Evolutionary conservation across 2,888 invertebrate species (phyloP).

Genomic region (Platypus cylindrus): DNA sequence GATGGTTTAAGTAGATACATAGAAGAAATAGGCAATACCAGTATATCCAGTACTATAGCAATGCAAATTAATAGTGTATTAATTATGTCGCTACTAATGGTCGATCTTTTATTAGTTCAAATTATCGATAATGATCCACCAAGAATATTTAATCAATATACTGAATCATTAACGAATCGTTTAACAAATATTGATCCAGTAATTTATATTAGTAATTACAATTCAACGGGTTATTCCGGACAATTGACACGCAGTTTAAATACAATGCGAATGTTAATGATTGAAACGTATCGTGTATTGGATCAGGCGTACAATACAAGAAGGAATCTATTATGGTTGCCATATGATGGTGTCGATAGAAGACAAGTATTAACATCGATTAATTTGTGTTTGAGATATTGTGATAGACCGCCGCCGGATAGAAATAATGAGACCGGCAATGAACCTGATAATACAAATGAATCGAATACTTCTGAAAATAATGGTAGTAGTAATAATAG

Average conservation of each 20-base stretch:
- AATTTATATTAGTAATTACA: constrained; percentile 28
- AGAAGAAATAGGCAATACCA: constrained; percentile 28
- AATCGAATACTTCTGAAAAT: no score
- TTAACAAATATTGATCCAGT: constrained; percentile 31
- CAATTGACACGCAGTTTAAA: constrained; percentile 29
- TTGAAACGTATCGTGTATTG: constrained; percentile 26
- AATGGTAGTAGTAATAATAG: neutral
- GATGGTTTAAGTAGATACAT: constrained; percentile 38
- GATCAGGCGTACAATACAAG: constrained; percentile 28
- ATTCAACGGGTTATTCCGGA: constrained; percentile 20
- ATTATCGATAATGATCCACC: constrained; percentile 36
- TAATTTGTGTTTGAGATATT: constrained; percentile 20
- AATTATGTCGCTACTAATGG: constrained; percentile 37
- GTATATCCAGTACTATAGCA: constrained; percentile 20
- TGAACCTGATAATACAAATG: neutral
- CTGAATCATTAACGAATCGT: constrained; percentile 27
- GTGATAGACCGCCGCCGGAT: constrained; percentile 14
- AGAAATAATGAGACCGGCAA: neutral
- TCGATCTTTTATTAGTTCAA: constrained; percentile 37
- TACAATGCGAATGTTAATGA: constrained; percentile 28
- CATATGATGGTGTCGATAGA: constrained; percentile 20
- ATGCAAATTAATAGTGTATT: constrained; percentile 30
- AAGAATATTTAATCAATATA: constrained; percentile 29
- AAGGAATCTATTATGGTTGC: constrained; percentile 28
- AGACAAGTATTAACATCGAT: constrained; percentile 23